Percentiles rank a stretch among this genome's conserved stretches.
Conservation (phyloP, 2,113 vertebrate genomes). For the Alethe diademata region DNA sequence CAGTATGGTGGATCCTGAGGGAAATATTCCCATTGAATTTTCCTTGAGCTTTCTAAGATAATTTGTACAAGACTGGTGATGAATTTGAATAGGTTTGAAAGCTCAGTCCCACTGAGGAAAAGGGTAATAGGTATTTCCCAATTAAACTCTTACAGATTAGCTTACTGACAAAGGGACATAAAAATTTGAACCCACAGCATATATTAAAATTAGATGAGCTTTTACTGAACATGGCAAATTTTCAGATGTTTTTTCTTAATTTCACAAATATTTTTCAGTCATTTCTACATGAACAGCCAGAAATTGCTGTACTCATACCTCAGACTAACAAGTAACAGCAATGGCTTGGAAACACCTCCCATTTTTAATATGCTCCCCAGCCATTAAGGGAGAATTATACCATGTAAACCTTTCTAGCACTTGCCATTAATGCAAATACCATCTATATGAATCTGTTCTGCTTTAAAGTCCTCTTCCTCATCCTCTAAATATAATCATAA, state of each 20-base stretch:
- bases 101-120: conserved; percentile 3
- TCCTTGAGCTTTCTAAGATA: conserved; percentile 12
- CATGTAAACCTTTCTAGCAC: background rate
- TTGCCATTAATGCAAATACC: background rate
- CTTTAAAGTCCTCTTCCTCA: background rate
- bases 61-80: conserved; percentile 39
- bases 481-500: background rate
- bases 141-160: conserved; percentile 3
- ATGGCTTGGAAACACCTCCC: conserved; percentile 7
- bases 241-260: conserved; percentile 22
- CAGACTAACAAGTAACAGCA: background rate
- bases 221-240: conserved; percentile 11
- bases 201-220: conserved; percentile 35
- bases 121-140: conserved; percentile 27
- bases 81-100: conserved; percentile 46
- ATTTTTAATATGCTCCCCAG: background rate
- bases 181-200: conserved; percentile 12
- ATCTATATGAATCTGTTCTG: background rate
- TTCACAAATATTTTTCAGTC: conserved; percentile 1
- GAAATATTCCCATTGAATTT: conserved; percentile 55
- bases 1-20: background rate
- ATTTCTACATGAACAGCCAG: background rate
- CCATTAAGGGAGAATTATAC: background rate
- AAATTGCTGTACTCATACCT: background rate
- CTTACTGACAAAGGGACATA: conserved; percentile 17